A percentile compares a stretch with the other conserved stretches of the same genome.
Evolutionary conservation across 1,140 invertebrate species (phyloP).

Genomic region (Helicorthomorpha holstii): DNA sequence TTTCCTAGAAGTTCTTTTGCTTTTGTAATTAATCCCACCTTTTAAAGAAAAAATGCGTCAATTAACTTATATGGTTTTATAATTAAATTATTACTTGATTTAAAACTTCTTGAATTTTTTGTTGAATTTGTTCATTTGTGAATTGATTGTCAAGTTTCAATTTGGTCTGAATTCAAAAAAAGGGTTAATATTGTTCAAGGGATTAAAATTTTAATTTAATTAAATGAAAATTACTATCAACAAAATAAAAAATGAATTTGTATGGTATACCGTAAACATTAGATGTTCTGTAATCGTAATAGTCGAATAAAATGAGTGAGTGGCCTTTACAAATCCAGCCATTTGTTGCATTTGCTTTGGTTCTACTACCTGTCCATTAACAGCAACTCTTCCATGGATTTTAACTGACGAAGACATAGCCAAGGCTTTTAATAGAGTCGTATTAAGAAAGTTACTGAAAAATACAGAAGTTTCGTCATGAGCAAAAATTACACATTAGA

Average conservation of each 20-base stretch:
- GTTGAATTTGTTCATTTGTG: neutral
- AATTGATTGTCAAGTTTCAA: neutral
- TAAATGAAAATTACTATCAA: no score
- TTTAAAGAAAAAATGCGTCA: neutral
- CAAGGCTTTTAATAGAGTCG: neutral
- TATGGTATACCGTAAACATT: neutral
- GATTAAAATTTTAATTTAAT: no score
- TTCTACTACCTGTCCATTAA: neutral
- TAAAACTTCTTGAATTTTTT: neutral
- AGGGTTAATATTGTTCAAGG: neutral
- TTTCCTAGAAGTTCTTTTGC: constrained; percentile 69
- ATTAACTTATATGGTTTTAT: neutral
- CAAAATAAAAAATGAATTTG: no score
- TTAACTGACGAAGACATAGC: neutral
- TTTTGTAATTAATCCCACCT: neutral
- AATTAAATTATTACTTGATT: no score
- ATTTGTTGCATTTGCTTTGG: neutral
- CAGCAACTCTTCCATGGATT: neutral
- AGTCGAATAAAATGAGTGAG: neutral
- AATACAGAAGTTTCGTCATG: no score
- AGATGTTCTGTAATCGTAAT: neutral
- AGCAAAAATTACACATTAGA: no score
- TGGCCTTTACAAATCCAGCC: neutral
- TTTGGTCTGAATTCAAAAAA: neutral
- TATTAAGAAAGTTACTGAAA: neutral